phyloP scores from a whole-genome alignment of 2,113 vertebrate genomes.

The Sceloporus undulatus region DNA sequence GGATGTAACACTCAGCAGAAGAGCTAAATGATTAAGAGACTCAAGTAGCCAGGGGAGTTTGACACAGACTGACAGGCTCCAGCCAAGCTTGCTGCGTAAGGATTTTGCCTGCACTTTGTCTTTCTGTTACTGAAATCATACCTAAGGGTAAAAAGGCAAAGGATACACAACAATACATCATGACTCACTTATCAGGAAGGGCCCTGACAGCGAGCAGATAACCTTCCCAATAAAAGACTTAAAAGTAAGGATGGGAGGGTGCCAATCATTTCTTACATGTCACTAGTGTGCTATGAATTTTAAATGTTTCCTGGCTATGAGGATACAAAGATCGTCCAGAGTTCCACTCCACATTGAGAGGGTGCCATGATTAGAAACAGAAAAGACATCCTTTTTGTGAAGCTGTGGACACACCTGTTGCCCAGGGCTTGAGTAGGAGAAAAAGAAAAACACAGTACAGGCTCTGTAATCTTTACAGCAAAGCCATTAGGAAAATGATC shows the following conservation, averaged over 20 bases:
- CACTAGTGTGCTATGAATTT: conserved; percentile 38
- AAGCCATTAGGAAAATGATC: too few relatives aligned
- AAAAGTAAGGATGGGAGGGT: conserved; percentile 27
- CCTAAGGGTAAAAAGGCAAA: conserved; percentile 68
- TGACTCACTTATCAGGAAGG: conserved; percentile 36
- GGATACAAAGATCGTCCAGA: background rate
- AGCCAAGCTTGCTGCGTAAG: conserved; percentile 47
- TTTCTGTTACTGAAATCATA: conserved; percentile 68
- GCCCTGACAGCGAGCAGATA: conserved; percentile 42
- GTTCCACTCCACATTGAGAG: background rate
- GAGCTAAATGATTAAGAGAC: conserved; percentile 46
- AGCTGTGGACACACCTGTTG: background rate
- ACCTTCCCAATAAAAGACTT: conserved; percentile 59
- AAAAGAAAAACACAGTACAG: too few relatives aligned
- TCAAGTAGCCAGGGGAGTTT: conserved; percentile 25
- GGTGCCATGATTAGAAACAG: background rate
- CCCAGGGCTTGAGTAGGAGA: too few relatives aligned
- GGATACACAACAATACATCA: conserved; percentile 59
- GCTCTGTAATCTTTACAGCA: too few relatives aligned
- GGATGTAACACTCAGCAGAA: conserved; percentile 55
- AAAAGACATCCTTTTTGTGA: background rate
- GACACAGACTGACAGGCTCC: conserved; percentile 63
- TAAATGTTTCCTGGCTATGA: conserved; percentile 42
- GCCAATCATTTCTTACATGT: conserved; percentile 1
- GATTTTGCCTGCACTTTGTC: conserved; percentile 58